These are phyloP conservation scores for Habropoda laboriosa DNA, from an alignment of 1,140 invertebrate species.

Conservation along the genomic window DNA sequence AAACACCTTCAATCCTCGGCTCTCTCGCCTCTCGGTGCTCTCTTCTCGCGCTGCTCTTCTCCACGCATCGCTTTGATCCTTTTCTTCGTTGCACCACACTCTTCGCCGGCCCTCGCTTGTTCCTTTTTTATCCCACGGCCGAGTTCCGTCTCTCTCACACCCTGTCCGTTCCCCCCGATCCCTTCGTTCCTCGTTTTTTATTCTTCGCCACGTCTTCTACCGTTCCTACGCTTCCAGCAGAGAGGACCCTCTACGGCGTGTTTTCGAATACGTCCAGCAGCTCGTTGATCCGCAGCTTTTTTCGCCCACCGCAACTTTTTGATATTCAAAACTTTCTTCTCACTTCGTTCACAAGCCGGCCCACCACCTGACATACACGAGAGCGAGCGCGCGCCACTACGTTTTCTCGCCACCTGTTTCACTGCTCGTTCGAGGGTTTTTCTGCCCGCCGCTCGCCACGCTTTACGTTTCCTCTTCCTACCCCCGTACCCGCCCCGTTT, in stretches of 20 bases:
- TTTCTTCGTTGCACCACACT: slow-evolving; percentile 5
- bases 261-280: neutral
- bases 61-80: slow-evolving; percentile 38
- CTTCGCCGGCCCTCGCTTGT: slow-evolving; percentile 15
- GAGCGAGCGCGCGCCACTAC: neutral
- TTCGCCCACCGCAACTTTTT: slow-evolving; percentile 23
- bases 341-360: neutral
- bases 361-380: neutral
- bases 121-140: neutral
- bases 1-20: slow-evolving; percentile 79
- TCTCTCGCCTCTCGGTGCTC: slow-evolving; percentile 38
- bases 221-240: too few species aligned
- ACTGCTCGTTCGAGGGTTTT: slow-evolving; percentile 10
- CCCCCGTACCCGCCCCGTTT: neutral
- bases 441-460: slow-evolving; percentile 13
- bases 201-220: neutral
- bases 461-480: neutral
- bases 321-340: slow-evolving; percentile 9
- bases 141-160: neutral
- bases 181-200: too few species aligned
- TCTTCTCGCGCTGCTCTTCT: neutral
- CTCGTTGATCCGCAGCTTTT: neutral
- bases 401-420: neutral
- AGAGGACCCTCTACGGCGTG: slow-evolving; percentile 2
- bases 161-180: neutral